Evolutionary conservation across 1,140 invertebrate species (phyloP).

Genomic region (Pissodes strobi): DNA sequence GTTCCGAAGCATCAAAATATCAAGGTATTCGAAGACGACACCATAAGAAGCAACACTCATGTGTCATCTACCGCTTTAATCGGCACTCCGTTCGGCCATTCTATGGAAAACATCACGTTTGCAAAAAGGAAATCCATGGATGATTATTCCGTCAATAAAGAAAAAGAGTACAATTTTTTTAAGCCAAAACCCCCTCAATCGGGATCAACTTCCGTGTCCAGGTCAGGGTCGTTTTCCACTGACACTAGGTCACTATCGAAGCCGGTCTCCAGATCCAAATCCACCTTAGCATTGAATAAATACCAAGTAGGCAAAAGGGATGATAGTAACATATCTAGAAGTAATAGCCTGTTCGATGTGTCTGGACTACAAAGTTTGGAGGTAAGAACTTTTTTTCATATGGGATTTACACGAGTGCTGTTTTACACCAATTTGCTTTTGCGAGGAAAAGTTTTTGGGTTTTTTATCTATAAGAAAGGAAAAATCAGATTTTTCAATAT

Average conservation of each 20-base stretch:
- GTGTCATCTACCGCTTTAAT: not conserved
- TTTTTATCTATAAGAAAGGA: too few species aligned
- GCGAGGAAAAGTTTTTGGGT: too few species aligned
- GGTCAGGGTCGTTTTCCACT: conserved; percentile 53
- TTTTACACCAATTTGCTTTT: too few species aligned
- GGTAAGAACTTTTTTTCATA: conserved; percentile 43
- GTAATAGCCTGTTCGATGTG: conserved; percentile 52
- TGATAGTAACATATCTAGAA: conserved; percentile 37
- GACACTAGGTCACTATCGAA: conserved; percentile 42
- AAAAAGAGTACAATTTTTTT: conserved; percentile 27
- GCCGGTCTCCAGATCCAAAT: conserved; percentile 54
- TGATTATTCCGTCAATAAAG: conserved; percentile 1
- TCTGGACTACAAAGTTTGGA: conserved; percentile 53
- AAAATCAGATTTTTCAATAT: too few species aligned
- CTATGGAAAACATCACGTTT: conserved; percentile 41
- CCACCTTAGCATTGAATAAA: conserved; percentile 46
- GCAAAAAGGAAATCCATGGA: conserved; percentile 26
- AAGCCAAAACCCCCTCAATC: conserved; percentile 9
- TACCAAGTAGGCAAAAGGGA: conserved; percentile 30
- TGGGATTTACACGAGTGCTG: too few species aligned
- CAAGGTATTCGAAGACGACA: conserved; percentile 56
- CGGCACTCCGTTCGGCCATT: not conserved
- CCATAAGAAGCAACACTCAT: conserved; percentile 49
- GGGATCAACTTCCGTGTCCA: conserved; percentile 26
- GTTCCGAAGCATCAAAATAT: conserved; percentile 52